Evolutionary conservation across 2,888 invertebrate genomes (phyloP).

Genomic region (Dolichopus griseipennis): DNA sequence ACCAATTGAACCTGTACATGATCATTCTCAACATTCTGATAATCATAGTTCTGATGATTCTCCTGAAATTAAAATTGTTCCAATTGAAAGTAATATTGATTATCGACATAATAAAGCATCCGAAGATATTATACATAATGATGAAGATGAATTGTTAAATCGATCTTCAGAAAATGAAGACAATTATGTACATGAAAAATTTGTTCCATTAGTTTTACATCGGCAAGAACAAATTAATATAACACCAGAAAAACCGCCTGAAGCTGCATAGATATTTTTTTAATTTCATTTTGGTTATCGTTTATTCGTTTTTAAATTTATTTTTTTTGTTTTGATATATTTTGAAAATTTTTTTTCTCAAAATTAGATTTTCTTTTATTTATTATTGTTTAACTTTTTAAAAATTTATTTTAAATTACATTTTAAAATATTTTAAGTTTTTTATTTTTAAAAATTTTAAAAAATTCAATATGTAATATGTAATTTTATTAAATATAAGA

Average conservation of each 20-base stretch:
- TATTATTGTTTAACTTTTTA: not conserved
- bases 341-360: conserved; percentile 2
- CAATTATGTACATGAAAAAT: conserved; percentile 40
- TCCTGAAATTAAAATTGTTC: conserved; percentile 19
- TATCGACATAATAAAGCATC: conserved; percentile 12
- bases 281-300: no score
- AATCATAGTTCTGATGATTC: conserved; percentile 30
- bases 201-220: conserved; percentile 30
- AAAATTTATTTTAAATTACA: no score
- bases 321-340: not conserved
- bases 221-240: conserved; percentile 35
- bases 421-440: no score
- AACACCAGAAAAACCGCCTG: conserved; percentile 42
- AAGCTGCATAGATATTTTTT: conserved; percentile 32
- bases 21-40: conserved; percentile 21
- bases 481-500: no score
- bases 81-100: conserved; percentile 20
- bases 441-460: no score
- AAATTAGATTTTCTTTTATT: not conserved
- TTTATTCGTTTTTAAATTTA: not conserved
- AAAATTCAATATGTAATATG: no score
- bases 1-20: not conserved
- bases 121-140: not conserved
- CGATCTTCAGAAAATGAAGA: conserved; percentile 27
- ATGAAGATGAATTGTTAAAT: conserved; percentile 24